Conservation (phyloP, 2,797 vertebrate genomes). For the Toxotes lorentzi region DNA sequence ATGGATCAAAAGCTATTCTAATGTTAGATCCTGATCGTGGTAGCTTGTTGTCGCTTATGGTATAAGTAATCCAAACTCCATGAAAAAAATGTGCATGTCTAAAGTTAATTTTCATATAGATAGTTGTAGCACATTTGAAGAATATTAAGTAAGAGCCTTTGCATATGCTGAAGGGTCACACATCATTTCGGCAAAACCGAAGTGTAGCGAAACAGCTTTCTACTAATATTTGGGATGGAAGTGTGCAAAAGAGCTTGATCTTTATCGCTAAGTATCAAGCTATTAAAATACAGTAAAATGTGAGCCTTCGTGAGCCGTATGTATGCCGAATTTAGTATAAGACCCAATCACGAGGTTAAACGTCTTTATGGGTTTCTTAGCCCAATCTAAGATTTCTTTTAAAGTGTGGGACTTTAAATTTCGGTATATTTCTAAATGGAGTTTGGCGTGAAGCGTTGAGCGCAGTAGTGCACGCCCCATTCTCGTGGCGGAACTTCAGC, state of each 20-base stretch:
- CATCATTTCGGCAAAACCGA: accelerated
- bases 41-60: neutral
- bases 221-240: accelerated
- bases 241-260: accelerated
- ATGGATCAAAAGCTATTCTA: accelerated
- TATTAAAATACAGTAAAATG: accelerated
- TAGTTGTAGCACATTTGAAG: accelerated
- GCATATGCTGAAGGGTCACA: accelerated
- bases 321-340: conserved; percentile 2
- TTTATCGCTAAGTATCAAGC: accelerated
- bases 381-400: accelerated
- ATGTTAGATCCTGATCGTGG: too few species aligned
- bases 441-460: neutral
- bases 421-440: neutral
- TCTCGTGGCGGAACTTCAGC: neutral
- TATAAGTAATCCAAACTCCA: neutral
- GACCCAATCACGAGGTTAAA: accelerated
- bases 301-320: accelerated
- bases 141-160: neutral
- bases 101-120: too few species aligned
- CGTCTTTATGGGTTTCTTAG: accelerated
- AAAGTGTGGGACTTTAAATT: neutral
- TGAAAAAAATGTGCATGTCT: neutral
- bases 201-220: accelerated
- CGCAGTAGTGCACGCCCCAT: neutral